phyloP scores from a whole-genome alignment of 2,888 invertebrate species.

The Caenorhabditis panamensis region DNA sequence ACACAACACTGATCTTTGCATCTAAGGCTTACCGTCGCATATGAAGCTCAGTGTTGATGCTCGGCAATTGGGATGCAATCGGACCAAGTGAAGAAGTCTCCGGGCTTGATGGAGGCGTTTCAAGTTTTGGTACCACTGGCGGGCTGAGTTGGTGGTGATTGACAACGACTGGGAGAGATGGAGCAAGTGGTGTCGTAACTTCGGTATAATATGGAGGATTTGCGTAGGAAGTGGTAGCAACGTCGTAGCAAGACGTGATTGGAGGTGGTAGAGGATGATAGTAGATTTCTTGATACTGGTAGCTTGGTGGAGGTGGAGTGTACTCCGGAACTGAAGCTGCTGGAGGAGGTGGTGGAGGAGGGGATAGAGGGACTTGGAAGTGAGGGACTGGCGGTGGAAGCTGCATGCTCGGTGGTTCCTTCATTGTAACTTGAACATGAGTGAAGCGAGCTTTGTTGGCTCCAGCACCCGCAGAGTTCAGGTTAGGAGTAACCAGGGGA shows the following conservation, averaged over 20 bases:
- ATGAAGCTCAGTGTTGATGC: conserved; percentile 31
- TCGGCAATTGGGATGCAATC: conserved; percentile 40
- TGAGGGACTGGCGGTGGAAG: conserved; percentile 44
- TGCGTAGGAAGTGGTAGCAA: conserved; percentile 28
- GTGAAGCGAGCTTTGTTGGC: conserved; percentile 9
- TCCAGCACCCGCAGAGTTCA: conserved; percentile 32
- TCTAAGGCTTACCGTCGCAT: conserved; percentile 17
- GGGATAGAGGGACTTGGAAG: conserved; percentile 20
- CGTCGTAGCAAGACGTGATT: conserved; percentile 42
- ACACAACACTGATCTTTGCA: neutral
- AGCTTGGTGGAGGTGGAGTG: conserved; percentile 36
- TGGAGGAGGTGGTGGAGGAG: conserved; percentile 18
- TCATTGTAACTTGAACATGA: conserved; percentile 10
- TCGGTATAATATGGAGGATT: conserved; percentile 48
- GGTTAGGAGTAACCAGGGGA: conserved; percentile 53
- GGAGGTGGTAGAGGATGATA: conserved; percentile 33
- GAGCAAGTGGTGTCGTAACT: conserved; percentile 3
- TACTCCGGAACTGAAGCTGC: conserved; percentile 13
- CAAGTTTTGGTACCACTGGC: conserved; percentile 17
- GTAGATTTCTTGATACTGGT: conserved; percentile 35
- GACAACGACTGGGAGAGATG: conserved; percentile 1
- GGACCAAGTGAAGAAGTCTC: conserved; percentile 30
- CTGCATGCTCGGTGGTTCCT: conserved; percentile 52
- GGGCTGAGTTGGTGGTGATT: conserved; percentile 25
- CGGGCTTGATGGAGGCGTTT: conserved; percentile 61